Evolutionary conservation across 2,113 vertebrate species (phyloP).

Genomic region (Microcebus ravelobensis): DNA sequence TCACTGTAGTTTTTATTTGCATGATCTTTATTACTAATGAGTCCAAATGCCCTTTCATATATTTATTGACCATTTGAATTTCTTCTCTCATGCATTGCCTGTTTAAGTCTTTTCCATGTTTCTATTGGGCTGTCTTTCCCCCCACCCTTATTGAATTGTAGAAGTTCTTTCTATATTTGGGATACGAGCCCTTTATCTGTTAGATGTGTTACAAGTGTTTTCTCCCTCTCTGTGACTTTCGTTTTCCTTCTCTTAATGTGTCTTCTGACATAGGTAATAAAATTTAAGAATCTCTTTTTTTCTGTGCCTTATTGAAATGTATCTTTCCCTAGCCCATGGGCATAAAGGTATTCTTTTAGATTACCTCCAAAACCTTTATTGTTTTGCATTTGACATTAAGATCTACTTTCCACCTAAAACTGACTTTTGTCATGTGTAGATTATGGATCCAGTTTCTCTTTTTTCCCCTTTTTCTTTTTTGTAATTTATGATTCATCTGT

Average conservation of each 20-base stretch:
- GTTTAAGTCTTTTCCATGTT: background rate
- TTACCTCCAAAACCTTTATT: background rate
- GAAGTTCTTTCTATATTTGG: background rate
- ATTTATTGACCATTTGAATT: background rate
- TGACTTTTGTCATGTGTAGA: background rate
- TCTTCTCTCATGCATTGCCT: background rate
- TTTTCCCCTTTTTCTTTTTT: background rate
- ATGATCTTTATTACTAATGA: background rate
- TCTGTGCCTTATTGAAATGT: background rate
- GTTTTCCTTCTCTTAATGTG: background rate
- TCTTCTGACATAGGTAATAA: background rate
- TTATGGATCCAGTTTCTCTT: background rate
- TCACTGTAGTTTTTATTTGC: background rate
- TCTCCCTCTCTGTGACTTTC: constrained; percentile 1
- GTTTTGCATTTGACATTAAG: background rate
- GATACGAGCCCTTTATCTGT: background rate
- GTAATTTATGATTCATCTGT: background rate
- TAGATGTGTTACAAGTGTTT: background rate
- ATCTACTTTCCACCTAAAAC: constrained; percentile 8
- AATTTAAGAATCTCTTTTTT: background rate
- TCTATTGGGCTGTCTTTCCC: background rate
- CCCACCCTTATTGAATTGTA: background rate
- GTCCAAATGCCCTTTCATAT: background rate
- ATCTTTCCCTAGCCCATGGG: background rate
- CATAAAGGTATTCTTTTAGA: background rate